Conservation (phyloP, 2,113 vertebrate genomes). For the Vidua chalybeata region DNA sequence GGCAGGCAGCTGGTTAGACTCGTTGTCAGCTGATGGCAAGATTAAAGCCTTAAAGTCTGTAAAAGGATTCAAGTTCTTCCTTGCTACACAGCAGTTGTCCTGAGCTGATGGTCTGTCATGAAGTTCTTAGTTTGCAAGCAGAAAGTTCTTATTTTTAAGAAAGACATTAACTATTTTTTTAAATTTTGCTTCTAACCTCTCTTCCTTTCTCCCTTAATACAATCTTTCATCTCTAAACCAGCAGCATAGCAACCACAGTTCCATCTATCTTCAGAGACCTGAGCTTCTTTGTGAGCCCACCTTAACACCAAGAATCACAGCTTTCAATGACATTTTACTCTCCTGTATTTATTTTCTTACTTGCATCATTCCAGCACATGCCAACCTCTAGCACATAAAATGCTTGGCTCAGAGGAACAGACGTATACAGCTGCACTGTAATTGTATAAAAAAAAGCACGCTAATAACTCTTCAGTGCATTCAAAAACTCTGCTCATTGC, state of each 20-base stretch:
- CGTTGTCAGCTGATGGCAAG: not conserved
- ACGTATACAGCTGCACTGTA: conserved; percentile 68
- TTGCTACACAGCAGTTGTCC: not conserved
- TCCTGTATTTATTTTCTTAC: conserved; percentile 41
- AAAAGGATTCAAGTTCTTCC: not conserved
- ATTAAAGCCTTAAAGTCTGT: not conserved
- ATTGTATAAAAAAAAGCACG: conserved; percentile 47
- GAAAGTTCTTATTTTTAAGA: not conserved
- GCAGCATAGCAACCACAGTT: not conserved
- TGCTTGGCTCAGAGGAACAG: conserved; percentile 55
- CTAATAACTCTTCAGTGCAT: conserved; percentile 44
- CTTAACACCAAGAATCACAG: conserved; percentile 25
- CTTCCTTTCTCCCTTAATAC: not conserved
- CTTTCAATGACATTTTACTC: not conserved
- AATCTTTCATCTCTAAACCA: not conserved
- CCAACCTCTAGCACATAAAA: conserved; percentile 60
- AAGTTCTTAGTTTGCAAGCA: conserved; percentile 19
- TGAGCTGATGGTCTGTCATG: not conserved
- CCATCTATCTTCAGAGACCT: not conserved
- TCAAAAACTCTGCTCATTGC: conserved; percentile 25
- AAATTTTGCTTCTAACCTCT: not conserved
- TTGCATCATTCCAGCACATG: conserved; percentile 56
- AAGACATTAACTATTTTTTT: not conserved
- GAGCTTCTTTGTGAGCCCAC: not conserved
- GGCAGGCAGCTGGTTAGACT: not conserved